Conservation (phyloP, 37 sponge, comb jelly and placozoan genomes). For the Haliclona indistincta region DNA sequence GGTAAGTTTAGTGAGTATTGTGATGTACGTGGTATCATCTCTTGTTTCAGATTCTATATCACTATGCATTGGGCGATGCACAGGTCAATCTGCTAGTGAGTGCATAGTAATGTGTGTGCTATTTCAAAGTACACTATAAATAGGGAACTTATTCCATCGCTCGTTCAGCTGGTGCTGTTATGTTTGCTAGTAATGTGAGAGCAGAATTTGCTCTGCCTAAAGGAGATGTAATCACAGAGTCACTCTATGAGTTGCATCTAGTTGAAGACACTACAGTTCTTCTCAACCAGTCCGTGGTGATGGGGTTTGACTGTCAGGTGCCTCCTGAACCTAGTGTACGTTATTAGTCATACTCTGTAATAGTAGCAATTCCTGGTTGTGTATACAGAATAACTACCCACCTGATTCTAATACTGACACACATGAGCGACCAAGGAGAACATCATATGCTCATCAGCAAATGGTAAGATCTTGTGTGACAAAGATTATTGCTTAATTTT, state of each 20-base stretch:
- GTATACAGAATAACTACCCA: conserved; percentile 48
- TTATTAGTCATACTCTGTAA: neutral
- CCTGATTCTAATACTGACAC: conserved; percentile 59
- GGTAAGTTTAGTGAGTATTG: conserved; percentile 15
- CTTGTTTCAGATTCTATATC: conserved; percentile 55
- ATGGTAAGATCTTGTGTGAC: conserved; percentile 52
- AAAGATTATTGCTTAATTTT: neutral
- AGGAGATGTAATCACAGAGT: conserved; percentile 47
- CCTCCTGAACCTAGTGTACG: conserved; percentile 74
- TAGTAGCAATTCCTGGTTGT: neutral
- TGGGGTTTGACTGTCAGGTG: conserved; percentile 68
- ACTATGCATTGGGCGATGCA: conserved; percentile 76
- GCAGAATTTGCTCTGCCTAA: conserved; percentile 11
- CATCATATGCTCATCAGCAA: conserved; percentile 56
- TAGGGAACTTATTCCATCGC: conserved; percentile 60
- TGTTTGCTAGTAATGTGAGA: conserved; percentile 70
- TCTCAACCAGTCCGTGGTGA: conserved; percentile 33
- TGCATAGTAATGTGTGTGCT: neutral
- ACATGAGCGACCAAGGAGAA: conserved; percentile 54
- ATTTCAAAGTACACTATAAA: neutral
- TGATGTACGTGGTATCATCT: neutral
- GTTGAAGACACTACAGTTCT: conserved; percentile 32
- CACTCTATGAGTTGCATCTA: conserved; percentile 54
- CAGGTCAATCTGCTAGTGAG: conserved; percentile 78
- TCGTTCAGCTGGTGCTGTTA: conserved; percentile 58